Evolutionary conservation across 2,113 vertebrate species (phyloP).

Genomic region (Gymnogyps californianus): DNA sequence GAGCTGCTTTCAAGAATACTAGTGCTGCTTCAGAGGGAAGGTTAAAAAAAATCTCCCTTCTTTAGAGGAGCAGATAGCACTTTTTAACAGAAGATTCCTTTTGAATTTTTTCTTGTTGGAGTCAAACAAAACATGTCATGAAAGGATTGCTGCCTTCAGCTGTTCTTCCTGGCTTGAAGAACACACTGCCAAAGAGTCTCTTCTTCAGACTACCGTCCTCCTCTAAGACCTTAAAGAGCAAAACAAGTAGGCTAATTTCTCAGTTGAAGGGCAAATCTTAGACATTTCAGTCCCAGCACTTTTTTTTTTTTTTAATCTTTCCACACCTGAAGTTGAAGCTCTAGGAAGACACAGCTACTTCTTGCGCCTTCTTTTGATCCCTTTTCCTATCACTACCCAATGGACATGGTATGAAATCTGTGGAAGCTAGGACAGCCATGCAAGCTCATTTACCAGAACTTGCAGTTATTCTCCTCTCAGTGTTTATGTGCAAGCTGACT

Average conservation of each 20-base stretch:
- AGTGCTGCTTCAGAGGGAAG: not conserved
- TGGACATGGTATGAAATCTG: fast-evolving
- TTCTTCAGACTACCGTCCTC: not conserved
- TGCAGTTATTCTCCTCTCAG: not conserved
- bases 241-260: not conserved
- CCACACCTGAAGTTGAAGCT: not conserved
- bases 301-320: not conserved
- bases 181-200: not conserved
- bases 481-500: not conserved
- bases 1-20: not conserved
- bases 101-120: not conserved
- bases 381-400: not conserved
- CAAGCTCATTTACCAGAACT: not conserved
- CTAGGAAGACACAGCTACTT: not conserved
- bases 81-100: not conserved
- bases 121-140: not conserved
- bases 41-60: not conserved
- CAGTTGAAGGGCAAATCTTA: not conserved
- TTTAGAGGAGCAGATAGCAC: not conserved
- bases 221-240: not conserved
- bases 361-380: not conserved
- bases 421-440: not conserved
- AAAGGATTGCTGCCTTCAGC: not conserved
- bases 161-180: not conserved
- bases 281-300: not conserved